These are phyloP conservation scores for Eulacestoma nigropectus DNA, from an alignment of 2,113 vertebrate species.

Conservation along the genomic window DNA sequence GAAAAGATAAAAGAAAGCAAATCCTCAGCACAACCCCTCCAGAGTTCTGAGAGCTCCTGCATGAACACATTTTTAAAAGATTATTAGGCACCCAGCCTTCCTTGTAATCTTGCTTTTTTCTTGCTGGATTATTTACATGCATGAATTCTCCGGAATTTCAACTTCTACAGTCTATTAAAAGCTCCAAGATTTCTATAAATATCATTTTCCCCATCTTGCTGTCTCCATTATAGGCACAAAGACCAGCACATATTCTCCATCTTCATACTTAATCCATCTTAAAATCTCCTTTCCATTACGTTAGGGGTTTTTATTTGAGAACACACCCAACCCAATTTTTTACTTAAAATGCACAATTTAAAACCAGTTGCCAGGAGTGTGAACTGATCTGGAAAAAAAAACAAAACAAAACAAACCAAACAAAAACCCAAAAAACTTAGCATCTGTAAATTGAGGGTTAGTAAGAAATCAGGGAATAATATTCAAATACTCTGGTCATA, in stretches of 20 bases:
- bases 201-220: background rate
- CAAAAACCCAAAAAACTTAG: background rate
- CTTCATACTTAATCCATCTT: background rate
- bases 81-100: background rate
- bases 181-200: background rate
- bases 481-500: background rate
- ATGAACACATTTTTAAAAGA: background rate
- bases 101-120: background rate
- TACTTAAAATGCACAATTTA: background rate
- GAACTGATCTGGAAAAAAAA: background rate
- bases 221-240: background rate
- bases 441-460: background rate
- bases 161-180: background rate
- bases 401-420: too few species aligned
- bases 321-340: background rate
- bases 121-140: background rate
- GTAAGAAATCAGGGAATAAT: background rate
- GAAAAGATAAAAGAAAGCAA: background rate
- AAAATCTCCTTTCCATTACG: background rate
- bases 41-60: background rate
- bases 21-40: background rate
- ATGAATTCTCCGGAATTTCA: background rate
- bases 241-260: background rate
- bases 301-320: background rate
- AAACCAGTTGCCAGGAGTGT: background rate